phyloP scores from a whole-genome alignment of 2,113 vertebrate genomes.

The Oreochromis spilurus region DNA sequence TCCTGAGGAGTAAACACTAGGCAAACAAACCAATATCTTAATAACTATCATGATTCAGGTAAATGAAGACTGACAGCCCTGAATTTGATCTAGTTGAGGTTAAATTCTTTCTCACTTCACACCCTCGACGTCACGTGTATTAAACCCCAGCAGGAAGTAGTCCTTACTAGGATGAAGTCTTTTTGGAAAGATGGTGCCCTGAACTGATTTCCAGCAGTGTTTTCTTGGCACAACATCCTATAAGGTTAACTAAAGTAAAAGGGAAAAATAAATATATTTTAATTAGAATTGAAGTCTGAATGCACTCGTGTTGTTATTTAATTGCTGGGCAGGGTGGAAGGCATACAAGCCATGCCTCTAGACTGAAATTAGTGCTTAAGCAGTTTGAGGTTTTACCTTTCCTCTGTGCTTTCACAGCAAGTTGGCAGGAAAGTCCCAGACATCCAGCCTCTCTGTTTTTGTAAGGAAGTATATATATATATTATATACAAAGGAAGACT shows the following conservation, averaged over 20 bases:
- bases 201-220: neutral
- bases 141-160: neutral
- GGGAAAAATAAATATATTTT: neutral
- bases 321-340: neutral
- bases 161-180: neutral
- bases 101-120: neutral
- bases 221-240: neutral
- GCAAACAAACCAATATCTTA: neutral
- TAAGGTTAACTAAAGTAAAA: neutral
- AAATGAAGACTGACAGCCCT: fast-evolving
- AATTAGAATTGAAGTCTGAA: neutral
- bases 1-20: neutral
- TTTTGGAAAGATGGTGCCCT: neutral
- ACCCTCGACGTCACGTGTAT: neutral
- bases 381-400: slow-evolving; percentile 26
- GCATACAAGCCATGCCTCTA: neutral
- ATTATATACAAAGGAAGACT: neutral
- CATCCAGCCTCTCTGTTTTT: slow-evolving; percentile 4
- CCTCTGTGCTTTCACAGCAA: slow-evolving; percentile 1
- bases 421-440: neutral
- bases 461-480: neutral
- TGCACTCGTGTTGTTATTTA: neutral
- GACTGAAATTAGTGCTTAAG: neutral
- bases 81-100: neutral
- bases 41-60: neutral